Evolutionary conservation across 2,888 invertebrate genomes (phyloP).

Genomic region (Ditylenchus weischeri): DNA sequence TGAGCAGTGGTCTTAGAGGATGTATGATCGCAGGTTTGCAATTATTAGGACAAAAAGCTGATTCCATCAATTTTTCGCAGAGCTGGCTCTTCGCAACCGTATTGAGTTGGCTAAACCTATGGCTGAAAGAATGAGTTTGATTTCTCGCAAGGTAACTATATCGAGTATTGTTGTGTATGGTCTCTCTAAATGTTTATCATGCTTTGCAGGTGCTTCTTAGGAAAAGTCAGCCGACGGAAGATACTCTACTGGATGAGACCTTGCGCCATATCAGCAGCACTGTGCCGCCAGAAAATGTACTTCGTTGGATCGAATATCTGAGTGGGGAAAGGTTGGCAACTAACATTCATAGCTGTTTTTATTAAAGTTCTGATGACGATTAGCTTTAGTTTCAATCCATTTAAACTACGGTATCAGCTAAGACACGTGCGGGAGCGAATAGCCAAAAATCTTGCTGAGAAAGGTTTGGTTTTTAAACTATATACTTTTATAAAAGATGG

Average conservation of each 20-base stretch:
- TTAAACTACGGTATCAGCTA: no score
- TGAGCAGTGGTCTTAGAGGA: conserved; percentile 94
- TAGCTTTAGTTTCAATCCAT: conserved; percentile 86
- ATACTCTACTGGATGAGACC: no score
- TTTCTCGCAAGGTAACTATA: conserved; percentile 73
- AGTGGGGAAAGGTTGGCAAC: no score
- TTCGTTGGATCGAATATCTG: no score
- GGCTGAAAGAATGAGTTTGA: conserved; percentile 81
- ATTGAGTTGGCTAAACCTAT: conserved; percentile 94
- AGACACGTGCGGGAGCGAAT: conserved; percentile 97
- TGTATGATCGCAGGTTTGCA: conserved; percentile 69
- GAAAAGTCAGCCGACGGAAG: conserved; percentile 79
- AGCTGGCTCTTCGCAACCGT: conserved; percentile 87
- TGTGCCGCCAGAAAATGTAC: no score
- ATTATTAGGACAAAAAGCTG: no score
- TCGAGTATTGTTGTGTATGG: no score
- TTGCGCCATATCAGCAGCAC: no score
- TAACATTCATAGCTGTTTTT: no score
- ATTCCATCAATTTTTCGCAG: conserved; percentile 69
- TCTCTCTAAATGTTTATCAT: no score
- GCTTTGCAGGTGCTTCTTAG: conserved; percentile 65
- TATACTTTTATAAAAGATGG: no score
- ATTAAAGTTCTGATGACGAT: no score
- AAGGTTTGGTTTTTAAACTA: conserved; percentile 66
- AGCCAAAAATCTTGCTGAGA: conserved; percentile 98